A percentile compares a stretch with the other conserved stretches of the same genome.
Conservation (phyloP, 2,113 vertebrate genomes). For the Emberiza fucata region DNA sequence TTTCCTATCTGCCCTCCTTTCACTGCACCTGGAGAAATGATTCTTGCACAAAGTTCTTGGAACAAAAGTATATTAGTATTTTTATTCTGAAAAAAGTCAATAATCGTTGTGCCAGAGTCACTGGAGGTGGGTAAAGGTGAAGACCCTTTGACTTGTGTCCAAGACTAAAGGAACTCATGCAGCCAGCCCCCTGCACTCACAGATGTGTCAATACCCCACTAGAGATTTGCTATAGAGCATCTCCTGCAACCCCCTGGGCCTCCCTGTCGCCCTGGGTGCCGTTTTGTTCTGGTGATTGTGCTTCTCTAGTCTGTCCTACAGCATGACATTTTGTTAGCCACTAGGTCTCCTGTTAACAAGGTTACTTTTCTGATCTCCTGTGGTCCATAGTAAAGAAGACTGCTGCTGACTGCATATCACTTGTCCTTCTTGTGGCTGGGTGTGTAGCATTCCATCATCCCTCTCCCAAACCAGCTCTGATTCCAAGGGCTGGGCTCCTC, state of each 20-base stretch:
- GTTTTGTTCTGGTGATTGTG: constrained; percentile 67
- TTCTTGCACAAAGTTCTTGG: constrained; percentile 10
- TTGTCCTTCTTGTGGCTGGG: neutral
- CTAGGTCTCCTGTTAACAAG: constrained; percentile 62
- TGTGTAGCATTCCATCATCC: neutral
- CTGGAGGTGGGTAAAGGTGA: neutral
- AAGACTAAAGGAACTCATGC: neutral
- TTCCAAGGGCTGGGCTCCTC: neutral
- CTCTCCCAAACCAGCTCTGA: neutral
- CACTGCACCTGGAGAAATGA: constrained; percentile 27
- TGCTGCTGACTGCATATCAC: neutral
- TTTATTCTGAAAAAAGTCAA: neutral
- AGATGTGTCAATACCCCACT: neutral
- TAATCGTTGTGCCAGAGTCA: neutral
- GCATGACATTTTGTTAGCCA: constrained; percentile 68
- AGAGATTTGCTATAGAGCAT: neutral
- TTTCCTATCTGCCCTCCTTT: constrained; percentile 29
- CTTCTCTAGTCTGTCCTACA: constrained; percentile 70
- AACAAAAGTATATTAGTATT: neutral
- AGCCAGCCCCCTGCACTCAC: neutral
- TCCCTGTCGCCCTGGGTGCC: neutral
- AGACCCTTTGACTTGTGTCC: neutral
- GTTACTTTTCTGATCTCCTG: constrained; percentile 54
- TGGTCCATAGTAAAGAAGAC: constrained; percentile 67
- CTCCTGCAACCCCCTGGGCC: neutral